phyloP scores from a whole-genome alignment of 2,888 invertebrate species.

The Liodrosophila aerea region DNA sequence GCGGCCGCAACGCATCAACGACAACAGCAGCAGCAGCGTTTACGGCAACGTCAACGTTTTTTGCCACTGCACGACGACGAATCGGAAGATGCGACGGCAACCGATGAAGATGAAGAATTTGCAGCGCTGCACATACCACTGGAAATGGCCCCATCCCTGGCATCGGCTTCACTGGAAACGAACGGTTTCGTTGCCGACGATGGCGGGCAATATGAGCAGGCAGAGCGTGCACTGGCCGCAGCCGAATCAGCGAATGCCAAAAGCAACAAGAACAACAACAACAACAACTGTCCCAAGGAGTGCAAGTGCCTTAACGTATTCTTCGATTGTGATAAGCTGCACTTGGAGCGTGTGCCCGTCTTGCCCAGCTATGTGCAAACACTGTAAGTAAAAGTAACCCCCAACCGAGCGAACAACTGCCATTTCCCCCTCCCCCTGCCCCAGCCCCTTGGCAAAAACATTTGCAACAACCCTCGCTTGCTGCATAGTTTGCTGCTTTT shows the following conservation, averaged over 20 bases:
- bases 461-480: slow-evolving; percentile 18
- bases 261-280: slow-evolving; percentile 35
- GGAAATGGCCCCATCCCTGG: slow-evolving; percentile 51
- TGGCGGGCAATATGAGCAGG: slow-evolving; percentile 79
- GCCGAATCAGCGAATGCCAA: slow-evolving; percentile 47
- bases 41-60: slow-evolving; percentile 54
- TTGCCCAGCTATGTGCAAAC: slow-evolving; percentile 90
- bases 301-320: slow-evolving; percentile 89
- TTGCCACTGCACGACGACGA: slow-evolving; percentile 56
- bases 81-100: slow-evolving; percentile 40
- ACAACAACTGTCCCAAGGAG: slow-evolving; percentile 84
- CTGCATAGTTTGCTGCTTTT: no score
- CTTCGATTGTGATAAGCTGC: slow-evolving; percentile 89
- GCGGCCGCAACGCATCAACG: slow-evolving; percentile 30
- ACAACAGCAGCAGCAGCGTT: slow-evolving; percentile 51
- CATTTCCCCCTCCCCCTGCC: slow-evolving; percentile 1
- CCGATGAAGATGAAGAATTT: slow-evolving; percentile 49
- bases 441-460: not conserved
- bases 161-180: slow-evolving; percentile 75
- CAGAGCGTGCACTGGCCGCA: slow-evolving; percentile 63
- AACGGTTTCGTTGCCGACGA: slow-evolving; percentile 79
- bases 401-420: no score
- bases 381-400: slow-evolving; percentile 84
- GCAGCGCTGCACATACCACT: slow-evolving; percentile 52
- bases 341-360: slow-evolving; percentile 87